These are phyloP conservation scores for Camptogramma bilineatum DNA, from an alignment of 2,888 invertebrate species.

Conservation along the genomic window DNA sequence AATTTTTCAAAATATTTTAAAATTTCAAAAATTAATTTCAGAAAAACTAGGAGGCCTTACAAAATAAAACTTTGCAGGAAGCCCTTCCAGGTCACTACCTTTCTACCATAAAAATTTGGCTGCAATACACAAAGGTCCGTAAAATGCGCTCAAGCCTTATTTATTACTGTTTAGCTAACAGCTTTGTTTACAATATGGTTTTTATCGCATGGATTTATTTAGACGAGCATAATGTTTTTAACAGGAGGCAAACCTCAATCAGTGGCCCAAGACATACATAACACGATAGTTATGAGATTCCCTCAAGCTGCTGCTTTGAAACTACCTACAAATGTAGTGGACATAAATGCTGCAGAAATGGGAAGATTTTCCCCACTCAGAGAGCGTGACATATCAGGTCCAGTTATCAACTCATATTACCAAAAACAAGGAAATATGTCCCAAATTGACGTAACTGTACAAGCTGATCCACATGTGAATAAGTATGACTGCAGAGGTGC, in stretches of 20 bases:
- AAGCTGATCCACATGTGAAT: constrained; percentile 86
- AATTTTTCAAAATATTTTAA: too few species aligned
- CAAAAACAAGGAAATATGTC: constrained; percentile 57
- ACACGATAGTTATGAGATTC: constrained; percentile 77
- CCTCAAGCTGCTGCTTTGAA: constrained; percentile 83
- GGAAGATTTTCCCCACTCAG: constrained; percentile 88
- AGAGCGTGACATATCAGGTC: constrained; percentile 87
- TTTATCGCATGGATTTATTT: too few species aligned
- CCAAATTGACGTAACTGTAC: constrained; percentile 67
- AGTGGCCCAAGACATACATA: constrained; percentile 72
- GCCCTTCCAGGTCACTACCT: too few species aligned
- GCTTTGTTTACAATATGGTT: too few species aligned
- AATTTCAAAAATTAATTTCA: too few species aligned
- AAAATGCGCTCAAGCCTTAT: too few species aligned
- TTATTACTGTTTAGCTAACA: too few species aligned
- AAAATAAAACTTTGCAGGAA: too few species aligned
- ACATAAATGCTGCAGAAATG: constrained; percentile 87
- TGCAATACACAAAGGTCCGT: too few species aligned
- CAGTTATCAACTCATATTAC: constrained; percentile 82
- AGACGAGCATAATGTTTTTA: too few species aligned
- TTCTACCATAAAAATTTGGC: too few species aligned
- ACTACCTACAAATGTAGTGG: constrained; percentile 86
- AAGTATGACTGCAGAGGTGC: constrained; percentile 89
- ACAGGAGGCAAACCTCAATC: constrained; percentile 60
- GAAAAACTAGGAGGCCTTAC: too few species aligned